Conservation (phyloP, 1,140 invertebrate species). For the Ericerus pela region DNA sequence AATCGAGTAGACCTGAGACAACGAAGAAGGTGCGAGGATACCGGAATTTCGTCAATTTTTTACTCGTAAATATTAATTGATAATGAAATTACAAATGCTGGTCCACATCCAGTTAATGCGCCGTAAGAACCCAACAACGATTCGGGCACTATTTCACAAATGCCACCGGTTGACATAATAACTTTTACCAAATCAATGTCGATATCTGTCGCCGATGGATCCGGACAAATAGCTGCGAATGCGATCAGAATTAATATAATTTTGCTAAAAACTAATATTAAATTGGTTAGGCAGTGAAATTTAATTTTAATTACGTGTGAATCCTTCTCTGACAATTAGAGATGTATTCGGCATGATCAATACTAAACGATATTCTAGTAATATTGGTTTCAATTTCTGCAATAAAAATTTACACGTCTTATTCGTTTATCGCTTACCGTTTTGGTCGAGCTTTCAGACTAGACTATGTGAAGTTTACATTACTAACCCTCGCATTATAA, state of each 20-base stretch:
- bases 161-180: slow-evolving; percentile 58
- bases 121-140: slow-evolving; percentile 64
- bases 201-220: slow-evolving; percentile 26
- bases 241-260: slow-evolving; percentile 6
- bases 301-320: slow-evolving; percentile 32
- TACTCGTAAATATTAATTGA: neutral
- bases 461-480: neutral
- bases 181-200: slow-evolving; percentile 43
- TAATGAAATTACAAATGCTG: slow-evolving; percentile 78
- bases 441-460: neutral
- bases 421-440: too few relatives aligned
- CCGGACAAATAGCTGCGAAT: slow-evolving; percentile 14
- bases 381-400: slow-evolving; percentile 7
- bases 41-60: neutral
- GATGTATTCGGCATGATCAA: slow-evolving; percentile 90
- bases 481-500: too few relatives aligned
- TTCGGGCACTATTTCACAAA: slow-evolving; percentile 66
- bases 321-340: slow-evolving; percentile 67
- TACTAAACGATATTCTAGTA: slow-evolving; percentile 40
- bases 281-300: too few relatives aligned
- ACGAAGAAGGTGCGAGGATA: neutral
- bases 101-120: slow-evolving; percentile 72
- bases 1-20: slow-evolving; percentile 49
- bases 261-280: neutral
- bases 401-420: neutral